Conservation (phyloP, 2,888 invertebrate species). For the Catotricha subobsoleta region DNA sequence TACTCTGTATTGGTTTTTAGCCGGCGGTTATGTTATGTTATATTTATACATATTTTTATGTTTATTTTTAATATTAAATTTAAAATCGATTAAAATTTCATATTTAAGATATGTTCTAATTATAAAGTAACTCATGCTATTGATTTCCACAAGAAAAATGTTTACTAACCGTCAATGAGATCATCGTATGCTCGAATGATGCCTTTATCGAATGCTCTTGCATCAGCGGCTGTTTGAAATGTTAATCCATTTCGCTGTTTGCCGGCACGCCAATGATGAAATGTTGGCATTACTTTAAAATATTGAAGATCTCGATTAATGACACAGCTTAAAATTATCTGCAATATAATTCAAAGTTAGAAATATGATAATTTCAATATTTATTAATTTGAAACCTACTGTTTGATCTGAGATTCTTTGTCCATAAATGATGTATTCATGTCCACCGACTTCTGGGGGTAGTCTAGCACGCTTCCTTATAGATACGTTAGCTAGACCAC, state of each 20-base stretch:
- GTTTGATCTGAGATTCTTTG: constrained; percentile 82
- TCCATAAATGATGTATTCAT: constrained; percentile 86
- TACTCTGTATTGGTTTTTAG: too few relatives aligned
- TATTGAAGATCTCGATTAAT: constrained; percentile 93
- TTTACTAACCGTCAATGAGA: constrained; percentile 64
- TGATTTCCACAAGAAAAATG: too few relatives aligned
- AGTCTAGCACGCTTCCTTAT: constrained; percentile 57
- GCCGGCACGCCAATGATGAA: constrained; percentile 95
- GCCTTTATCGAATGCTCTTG: constrained; percentile 83
- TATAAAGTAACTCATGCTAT: too few relatives aligned
- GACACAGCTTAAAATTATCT: constrained; percentile 87
- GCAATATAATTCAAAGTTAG: constrained; percentile 15
- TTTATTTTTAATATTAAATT: too few relatives aligned
- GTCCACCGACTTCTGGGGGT: constrained; percentile 36
- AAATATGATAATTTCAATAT: background rate
- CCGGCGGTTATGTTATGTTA: too few relatives aligned
- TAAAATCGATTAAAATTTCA: too few relatives aligned
- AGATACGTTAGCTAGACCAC: constrained; percentile 85
- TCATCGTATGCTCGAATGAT: constrained; percentile 79
- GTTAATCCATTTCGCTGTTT: constrained; percentile 90
- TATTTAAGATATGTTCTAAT: too few relatives aligned
- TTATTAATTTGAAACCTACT: constrained; percentile 35
- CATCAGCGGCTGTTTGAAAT: constrained; percentile 90
- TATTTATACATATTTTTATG: too few relatives aligned
- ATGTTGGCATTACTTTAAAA: constrained; percentile 95